phyloP scores from a whole-genome alignment of 1,140 invertebrate species.

The Hylyphantes graminicola region DNA sequence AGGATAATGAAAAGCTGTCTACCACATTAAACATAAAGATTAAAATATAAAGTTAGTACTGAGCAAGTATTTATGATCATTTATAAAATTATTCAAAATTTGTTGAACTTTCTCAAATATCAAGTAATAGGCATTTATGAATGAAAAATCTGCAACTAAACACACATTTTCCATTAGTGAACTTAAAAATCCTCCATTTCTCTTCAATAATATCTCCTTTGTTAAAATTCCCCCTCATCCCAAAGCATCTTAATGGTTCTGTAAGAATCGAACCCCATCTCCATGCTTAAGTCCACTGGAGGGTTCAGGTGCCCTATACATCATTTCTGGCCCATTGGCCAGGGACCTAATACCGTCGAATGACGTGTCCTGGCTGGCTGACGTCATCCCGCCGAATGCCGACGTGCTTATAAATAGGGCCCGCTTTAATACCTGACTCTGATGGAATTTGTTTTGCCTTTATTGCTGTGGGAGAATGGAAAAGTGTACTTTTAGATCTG shows the following conservation, averaged over 20 bases:
- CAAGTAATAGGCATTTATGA: too few species aligned
- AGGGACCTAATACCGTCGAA: conserved; percentile 37
- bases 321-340: conserved; percentile 55
- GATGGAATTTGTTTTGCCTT: conserved; percentile 17
- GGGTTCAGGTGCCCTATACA: conserved; percentile 55
- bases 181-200: too few species aligned
- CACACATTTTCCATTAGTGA: too few species aligned
- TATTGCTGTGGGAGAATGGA: background rate
- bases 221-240: too few species aligned
- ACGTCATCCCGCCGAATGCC: conserved; percentile 27
- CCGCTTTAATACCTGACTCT: conserved; percentile 3
- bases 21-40: too few species aligned
- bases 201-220: too few species aligned
- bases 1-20: too few species aligned
- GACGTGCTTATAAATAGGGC: conserved; percentile 5
- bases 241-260: background rate
- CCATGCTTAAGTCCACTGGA: conserved; percentile 10
- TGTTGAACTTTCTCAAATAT: too few species aligned
- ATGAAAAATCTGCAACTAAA: too few species aligned
- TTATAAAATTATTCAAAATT: too few species aligned
- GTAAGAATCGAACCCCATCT: conserved; percentile 34
- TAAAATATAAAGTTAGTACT: too few species aligned
- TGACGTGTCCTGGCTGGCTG: conserved; percentile 42
- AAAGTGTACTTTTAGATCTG: background rate
- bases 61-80: too few species aligned